phyloP scores from a whole-genome alignment of 2,888 invertebrate genomes.

The Esperia sulphurella region DNA sequence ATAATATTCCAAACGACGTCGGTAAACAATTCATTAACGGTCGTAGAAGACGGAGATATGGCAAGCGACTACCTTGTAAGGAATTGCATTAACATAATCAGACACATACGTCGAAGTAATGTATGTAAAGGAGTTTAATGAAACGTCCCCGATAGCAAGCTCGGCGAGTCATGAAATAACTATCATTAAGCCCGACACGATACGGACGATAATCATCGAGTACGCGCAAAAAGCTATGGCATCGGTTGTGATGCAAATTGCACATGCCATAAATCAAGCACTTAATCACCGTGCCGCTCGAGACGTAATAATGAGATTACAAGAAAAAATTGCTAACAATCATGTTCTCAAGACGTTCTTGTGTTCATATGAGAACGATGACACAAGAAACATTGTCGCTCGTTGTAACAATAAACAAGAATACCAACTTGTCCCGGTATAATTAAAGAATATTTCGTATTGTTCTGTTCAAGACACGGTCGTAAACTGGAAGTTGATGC shows the following conservation, averaged over 20 bases:
- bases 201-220: slow-evolving; percentile 75
- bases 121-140: slow-evolving; percentile 73
- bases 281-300: slow-evolving; percentile 69
- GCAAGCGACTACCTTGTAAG: slow-evolving; percentile 51
- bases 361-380: slow-evolving; percentile 39
- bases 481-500: slow-evolving; percentile 24
- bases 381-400: slow-evolving; percentile 38
- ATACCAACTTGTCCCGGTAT: slow-evolving; percentile 1
- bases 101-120: slow-evolving; percentile 72
- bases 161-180: slow-evolving; percentile 74
- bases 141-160: slow-evolving; percentile 69
- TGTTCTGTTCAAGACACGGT: slow-evolving; percentile 17
- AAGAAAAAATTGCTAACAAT: slow-evolving; percentile 63
- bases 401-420: slow-evolving; percentile 14
- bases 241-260: slow-evolving; percentile 74
- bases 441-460: slow-evolving; percentile 8
- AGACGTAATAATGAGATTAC: slow-evolving; percentile 73
- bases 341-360: slow-evolving; percentile 37
- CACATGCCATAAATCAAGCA: slow-evolving; percentile 74
- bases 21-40: slow-evolving; percentile 66
- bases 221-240: slow-evolving; percentile 71
- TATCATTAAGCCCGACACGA: slow-evolving; percentile 76
- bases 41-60: slow-evolving; percentile 50
- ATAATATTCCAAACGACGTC: slow-evolving; percentile 36
- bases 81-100: slow-evolving; percentile 68